phyloP scores from a whole-genome alignment of 2,797 vertebrate genomes.

The Steatocranus sp. region DNA sequence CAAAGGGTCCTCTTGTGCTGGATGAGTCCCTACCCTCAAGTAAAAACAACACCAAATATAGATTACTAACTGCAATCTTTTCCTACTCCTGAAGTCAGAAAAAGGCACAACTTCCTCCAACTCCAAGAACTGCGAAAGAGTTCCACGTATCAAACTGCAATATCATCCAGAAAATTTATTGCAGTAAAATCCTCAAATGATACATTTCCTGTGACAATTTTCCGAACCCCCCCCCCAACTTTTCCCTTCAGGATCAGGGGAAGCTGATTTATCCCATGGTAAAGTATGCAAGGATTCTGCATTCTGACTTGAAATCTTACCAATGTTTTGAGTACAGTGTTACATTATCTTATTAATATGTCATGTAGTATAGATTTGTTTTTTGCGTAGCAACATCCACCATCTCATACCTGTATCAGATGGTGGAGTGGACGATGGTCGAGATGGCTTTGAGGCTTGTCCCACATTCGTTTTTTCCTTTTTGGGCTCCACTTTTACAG shows the following conservation, averaged over 20 bases:
- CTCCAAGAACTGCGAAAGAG: not conserved
- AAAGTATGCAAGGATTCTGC: not conserved
- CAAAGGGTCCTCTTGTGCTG: not conserved
- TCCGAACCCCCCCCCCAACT: not conserved
- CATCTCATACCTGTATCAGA: conserved; percentile 60
- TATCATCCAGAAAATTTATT: not conserved
- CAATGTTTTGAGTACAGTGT: not conserved
- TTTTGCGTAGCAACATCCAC: not conserved
- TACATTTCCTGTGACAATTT: not conserved
- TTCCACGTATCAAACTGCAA: not conserved
- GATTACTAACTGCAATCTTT: not conserved
- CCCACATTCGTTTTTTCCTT: conserved; percentile 32
- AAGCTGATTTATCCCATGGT: not conserved
- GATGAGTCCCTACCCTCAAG: not conserved
- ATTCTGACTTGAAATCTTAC: not conserved
- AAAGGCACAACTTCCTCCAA: not conserved
- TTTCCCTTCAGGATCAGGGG: not conserved
- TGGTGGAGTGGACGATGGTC: conserved; percentile 67
- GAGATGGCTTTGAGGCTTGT: conserved; percentile 26
- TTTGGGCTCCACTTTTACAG: conserved; percentile 50
- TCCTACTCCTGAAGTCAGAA: not conserved
- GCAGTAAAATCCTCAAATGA: not conserved
- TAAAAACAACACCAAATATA: not conserved
- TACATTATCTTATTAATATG: not conserved
- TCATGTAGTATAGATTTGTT: too few relatives aligned